Evolutionary conservation across 2,113 vertebrate species (phyloP).

Genomic region (Nothoprocta pentlandii): DNA sequence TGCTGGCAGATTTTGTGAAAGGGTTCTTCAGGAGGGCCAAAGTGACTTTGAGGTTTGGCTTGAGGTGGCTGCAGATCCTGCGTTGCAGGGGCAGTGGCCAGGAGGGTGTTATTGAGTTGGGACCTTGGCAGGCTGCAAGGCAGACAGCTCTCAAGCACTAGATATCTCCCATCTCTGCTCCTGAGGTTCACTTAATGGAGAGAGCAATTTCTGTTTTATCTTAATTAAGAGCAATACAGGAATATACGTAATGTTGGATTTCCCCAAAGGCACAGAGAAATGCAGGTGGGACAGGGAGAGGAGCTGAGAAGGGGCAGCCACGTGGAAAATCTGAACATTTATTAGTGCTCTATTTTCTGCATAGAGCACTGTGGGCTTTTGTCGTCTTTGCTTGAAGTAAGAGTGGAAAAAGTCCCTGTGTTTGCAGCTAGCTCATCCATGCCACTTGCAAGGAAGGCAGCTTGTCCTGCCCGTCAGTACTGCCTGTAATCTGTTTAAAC

Average conservation of each 20-base stretch:
- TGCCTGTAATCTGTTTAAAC: background rate
- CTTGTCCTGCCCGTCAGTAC: background rate
- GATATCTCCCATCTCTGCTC: background rate
- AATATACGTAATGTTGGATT: background rate
- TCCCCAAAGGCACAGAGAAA: background rate
- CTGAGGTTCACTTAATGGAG: background rate
- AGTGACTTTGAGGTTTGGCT: background rate
- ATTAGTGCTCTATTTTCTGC: background rate
- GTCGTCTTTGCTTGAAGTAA: background rate
- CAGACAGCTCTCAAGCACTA: background rate
- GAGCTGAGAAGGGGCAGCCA: background rate
- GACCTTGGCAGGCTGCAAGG: background rate
- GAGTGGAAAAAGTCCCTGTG: background rate
- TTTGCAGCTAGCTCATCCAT: background rate
- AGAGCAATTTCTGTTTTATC: background rate
- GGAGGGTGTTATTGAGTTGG: background rate
- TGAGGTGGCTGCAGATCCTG: background rate
- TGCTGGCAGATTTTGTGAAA: background rate
- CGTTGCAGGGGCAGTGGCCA: fast-evolving
- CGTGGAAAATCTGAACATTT: background rate
- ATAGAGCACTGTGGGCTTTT: background rate
- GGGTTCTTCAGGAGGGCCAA: background rate
- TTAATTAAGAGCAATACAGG: background rate
- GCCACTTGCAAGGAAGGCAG: background rate
- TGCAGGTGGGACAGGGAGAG: background rate